Percentiles rank a stretch among this genome's conserved stretches.
Conservation (phyloP, 2,797 vertebrate genomes). For the Lerista edwardsae region DNA sequence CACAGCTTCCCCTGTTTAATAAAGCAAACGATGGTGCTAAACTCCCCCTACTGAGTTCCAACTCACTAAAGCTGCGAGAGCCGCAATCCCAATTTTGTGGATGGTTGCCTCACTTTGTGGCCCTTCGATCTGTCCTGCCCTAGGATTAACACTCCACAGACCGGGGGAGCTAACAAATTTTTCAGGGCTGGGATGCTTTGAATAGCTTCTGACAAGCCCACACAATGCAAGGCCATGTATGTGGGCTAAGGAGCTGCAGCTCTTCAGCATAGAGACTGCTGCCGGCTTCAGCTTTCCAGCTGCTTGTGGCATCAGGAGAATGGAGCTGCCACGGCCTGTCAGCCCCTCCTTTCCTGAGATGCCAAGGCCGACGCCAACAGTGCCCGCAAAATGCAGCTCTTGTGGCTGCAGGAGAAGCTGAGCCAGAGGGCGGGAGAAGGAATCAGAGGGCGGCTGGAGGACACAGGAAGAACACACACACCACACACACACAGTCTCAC, state of each 20-base stretch:
- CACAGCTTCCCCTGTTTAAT: background rate
- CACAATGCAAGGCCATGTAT: background rate
- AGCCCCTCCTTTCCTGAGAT: conserved; percentile 10
- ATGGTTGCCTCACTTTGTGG: background rate
- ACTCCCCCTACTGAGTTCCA: background rate
- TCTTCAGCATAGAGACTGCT: background rate
- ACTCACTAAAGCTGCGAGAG: background rate
- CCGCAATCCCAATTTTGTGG: background rate
- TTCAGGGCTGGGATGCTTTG: background rate
- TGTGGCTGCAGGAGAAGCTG: conserved; percentile 21
- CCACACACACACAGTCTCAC: background rate
- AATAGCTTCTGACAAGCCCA: conserved; percentile 3
- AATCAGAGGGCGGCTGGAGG: conserved; percentile 21
- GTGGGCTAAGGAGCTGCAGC: background rate
- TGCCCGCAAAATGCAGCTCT: conserved; percentile 20
- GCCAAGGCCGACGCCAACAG: conserved; percentile 7
- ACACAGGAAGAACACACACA: conserved; percentile 32
- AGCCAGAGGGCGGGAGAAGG: conserved; percentile 5
- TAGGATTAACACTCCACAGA: background rate
- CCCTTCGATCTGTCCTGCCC: background rate
- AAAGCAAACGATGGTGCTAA: background rate
- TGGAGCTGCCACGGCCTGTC: background rate
- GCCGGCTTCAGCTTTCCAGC: conserved; percentile 8
- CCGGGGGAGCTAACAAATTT: background rate
- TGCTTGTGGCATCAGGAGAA: conserved; percentile 7